These are phyloP conservation scores for Encarsia formosa DNA, from an alignment of 2,888 invertebrate species.

Conservation along the genomic window DNA sequence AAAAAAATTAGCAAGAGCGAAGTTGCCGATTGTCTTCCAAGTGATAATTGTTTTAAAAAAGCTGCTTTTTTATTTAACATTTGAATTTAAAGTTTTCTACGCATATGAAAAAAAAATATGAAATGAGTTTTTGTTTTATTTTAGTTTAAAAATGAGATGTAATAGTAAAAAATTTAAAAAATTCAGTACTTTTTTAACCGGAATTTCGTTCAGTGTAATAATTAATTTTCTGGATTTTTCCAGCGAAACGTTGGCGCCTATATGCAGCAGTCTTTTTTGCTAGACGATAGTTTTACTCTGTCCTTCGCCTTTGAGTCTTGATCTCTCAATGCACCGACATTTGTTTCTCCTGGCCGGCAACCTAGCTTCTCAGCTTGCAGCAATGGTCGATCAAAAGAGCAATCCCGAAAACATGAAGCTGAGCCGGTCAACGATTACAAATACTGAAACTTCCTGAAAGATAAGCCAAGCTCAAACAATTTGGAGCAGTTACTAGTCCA, in stretches of 20 bases:
- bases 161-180: no score
- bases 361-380: constrained; percentile 43
- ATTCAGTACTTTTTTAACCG: no score
- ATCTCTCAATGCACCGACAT: constrained; percentile 53
- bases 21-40: constrained; percentile 4
- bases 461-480: constrained; percentile 45
- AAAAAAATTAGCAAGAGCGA: constrained; percentile 28
- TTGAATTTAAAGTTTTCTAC: no score
- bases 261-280: constrained; percentile 44
- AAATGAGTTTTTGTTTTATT: no score
- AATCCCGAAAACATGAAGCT: constrained; percentile 7
- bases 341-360: constrained; percentile 50
- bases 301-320: constrained; percentile 54
- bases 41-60: no score
- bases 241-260: constrained; percentile 27
- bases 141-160: no score
- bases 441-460: constrained; percentile 41
- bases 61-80: no score
- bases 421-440: constrained; percentile 23
- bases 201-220: no score
- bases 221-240: no score
- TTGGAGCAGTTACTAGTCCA: constrained; percentile 64
- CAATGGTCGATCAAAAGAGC: constrained; percentile 1
- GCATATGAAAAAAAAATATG: no score
- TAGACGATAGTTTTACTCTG: constrained; percentile 50